Base-by-base conservation (phyloP, 2,113 vertebrate species). In the Mormyrus lacerda region DNA sequence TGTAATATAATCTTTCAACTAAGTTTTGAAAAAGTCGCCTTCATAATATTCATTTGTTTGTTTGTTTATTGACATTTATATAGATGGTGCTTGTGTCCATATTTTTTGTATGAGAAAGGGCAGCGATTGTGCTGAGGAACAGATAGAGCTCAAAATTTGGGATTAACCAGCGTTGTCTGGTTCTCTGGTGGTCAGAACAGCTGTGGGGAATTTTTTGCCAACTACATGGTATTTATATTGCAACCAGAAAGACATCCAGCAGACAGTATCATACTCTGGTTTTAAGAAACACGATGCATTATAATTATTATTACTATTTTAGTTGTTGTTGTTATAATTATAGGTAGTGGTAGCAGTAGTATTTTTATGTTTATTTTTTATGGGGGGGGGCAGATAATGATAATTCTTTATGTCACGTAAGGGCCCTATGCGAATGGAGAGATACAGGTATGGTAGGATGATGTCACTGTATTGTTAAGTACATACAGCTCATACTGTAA, bases 151-250 rank as follows among this genome's bases (percentile, higher is more conserved):
- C 24, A 47, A 39, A 55, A 87, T 55, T 35, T n/a, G 47, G 85
- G 50, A 87, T 87, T 51, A 35, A 55, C 44, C 85, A 87, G n/a
- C 31, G 13, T 87, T 53, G 48, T 53, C 50, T 55, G 50, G n/a
- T 31, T 51, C 31, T 87, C 85, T 87, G 85, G 47, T 39, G 27
- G 50, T 27, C 17, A 53, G 15, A 87, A 55, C 85, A 87, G 85
- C 85, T 87, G 85, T 51, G 85, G 50, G 35, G 17, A 55, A 55
- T 87, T 87, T 27, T 47, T 39, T 87, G 85, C 50, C 50, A 87
- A 21, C 48, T 87, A 15, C 17, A 48, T 87, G 85, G 85, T 87
- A 35, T 87, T 87, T 87, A 35, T 24, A 55, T 19, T 4, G 50
- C 17, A 87, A 10, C n/a, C 27, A 55, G 50, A 87, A 84, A 39